Evolutionary conservation across 2,113 vertebrate species (phyloP), one percentile per base, ranked within the genome.

Genomic region (Lontra canadensis): DNA sequence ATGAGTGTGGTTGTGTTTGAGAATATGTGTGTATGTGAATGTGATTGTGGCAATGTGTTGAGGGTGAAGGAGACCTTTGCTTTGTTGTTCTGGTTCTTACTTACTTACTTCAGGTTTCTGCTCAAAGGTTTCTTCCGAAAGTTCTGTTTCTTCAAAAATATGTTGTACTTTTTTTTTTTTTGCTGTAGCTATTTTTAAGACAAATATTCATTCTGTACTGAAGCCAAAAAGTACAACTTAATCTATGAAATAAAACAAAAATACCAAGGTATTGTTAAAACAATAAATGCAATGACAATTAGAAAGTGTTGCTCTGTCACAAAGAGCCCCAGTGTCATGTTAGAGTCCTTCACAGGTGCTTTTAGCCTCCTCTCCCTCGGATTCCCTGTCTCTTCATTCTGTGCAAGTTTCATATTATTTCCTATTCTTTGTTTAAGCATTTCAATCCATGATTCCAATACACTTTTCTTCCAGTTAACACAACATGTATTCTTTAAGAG

Each of bases 71-170:
- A 61, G 31, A 74, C 42, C 21, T 39, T 39, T 69, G 71, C 59
- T 79, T 67, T 57, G 25, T 55, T 92, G 61, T 61, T 42, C 21
- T 15, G 44, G 7, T 49, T 79, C 76, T 90, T 69, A 47, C 23
- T 7, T 10, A 49, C 12, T 63, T 82, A 79, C 49, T 88, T 49
- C 36, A 15, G 42, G 74, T 78, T 94, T 96, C 96, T 82, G 82
- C 59, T 36, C 67, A 12, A 34, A 49, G 3, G 7, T 88, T 92
- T 85, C 44, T 95, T 34, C 59, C 26, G 23, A 90, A 94, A 88
- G 59, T n/a, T 39, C 18, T 39, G 47, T 83, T 94, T 96, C 67
- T 59, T 96, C 47, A 92, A 92, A 95, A 74, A 88, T 80, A 92
- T 57, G 76, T 78, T 76, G 76, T 84, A 36, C 63, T 65, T 65